Evolutionary conservation across 2,888 invertebrate genomes (phyloP), one percentile per base, ranked within the genome.

Genomic region (Tenthredo livida): DNA sequence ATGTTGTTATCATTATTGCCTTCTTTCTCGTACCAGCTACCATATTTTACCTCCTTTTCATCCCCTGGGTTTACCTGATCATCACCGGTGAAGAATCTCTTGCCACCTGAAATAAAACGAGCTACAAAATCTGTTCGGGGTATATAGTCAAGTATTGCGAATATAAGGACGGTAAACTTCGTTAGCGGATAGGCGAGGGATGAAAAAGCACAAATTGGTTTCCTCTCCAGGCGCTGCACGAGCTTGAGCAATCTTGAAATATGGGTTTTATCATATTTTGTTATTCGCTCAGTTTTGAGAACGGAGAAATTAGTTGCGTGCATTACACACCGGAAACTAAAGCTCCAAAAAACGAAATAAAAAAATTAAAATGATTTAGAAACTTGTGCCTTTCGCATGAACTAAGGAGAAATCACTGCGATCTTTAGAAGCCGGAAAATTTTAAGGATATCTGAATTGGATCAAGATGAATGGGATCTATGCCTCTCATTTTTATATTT

Each of bases 91-190:
- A 33, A 77, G 7, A 21, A 73, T 40, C 77, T 77, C n/a, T 77
- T 77, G 54, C 77, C 77, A 54, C 77, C 77, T 77, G 77, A n/a
- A 25, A 54, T 33, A 29, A 50, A 54, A 54, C 6, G 29, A 17
- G 6, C n/a, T 17, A 25, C 4, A 77, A 77, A 54, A 25, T 54
- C 29, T 21, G 25, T 50, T 54, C 33, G 7, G 54, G 5, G 29
- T 47, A 21, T 65, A n/a, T 37, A 17, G 33, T 72, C 40, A 15
- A 37, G 21, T 70, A 37, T 29, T 37, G 17, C 37, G 12, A 70
- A 43, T 43, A 21, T 21, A 25, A 40, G 21, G n/a, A 43, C n/a
- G 17, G 40, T n/a, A 73, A 73, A 43, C 43, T 73, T 73, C n/a
- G 72, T 73, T 73, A 61, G 12, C 9, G 61, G 25, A 61, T 61